Percentiles rank a stretch among this genome's conserved stretches.
Evolutionary conservation across 2,113 vertebrate species (phyloP).

Genomic region (Odocoileus virginianus): DNA sequence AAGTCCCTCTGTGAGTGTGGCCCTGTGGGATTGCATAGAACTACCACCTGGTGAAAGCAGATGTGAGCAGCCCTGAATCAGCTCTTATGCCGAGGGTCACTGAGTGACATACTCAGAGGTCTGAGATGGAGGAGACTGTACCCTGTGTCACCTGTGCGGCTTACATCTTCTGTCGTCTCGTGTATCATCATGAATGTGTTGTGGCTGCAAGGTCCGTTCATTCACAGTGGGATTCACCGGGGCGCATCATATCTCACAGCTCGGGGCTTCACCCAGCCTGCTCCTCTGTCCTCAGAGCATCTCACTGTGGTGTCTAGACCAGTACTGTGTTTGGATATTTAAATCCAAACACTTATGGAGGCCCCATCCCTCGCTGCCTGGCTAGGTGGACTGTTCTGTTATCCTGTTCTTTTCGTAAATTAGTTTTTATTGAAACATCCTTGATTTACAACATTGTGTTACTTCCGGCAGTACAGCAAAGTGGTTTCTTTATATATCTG

Average conservation of each 20-base stretch:
- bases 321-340: neutral
- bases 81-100: rapidly evolving
- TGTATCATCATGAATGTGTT: neutral
- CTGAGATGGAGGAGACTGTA: neutral
- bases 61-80: rapidly evolving
- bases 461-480: too few species aligned
- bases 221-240: neutral
- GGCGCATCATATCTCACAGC: neutral
- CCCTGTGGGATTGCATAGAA: neutral
- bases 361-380: neutral
- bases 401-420: rapidly evolving
- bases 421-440: neutral
- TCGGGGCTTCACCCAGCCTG: rapidly evolving
- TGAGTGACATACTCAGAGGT: neutral
- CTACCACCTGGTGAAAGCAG: rapidly evolving
- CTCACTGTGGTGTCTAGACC: neutral
- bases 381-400: neutral
- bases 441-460: rapidly evolving
- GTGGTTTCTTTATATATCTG: neutral
- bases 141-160: rapidly evolving
- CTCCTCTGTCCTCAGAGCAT: neutral
- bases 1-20: too few species aligned
- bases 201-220: too few species aligned
- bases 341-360: neutral
- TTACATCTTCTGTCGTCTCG: neutral